A percentile compares a stretch with the other conserved stretches of the same genome.
These are phyloP conservation scores for Podargus strigoides DNA, from an alignment of 2,797 vertebrate species.

Conservation along the genomic window DNA sequence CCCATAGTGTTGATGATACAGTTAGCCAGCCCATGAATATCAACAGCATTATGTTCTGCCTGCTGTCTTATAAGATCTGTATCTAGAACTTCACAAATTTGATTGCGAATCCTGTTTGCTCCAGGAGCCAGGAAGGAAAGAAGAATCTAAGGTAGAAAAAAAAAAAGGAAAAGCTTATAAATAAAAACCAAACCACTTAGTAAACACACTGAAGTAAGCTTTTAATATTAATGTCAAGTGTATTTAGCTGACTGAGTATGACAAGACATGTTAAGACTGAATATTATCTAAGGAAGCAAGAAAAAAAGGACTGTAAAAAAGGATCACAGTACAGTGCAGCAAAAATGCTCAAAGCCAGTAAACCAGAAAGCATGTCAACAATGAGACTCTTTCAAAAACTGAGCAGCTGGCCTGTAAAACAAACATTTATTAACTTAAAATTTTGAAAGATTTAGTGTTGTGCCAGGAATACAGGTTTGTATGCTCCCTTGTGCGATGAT, in stretches of 20 bases:
- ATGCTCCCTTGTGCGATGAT: rapidly evolving
- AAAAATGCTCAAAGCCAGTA: neutral
- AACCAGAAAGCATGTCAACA: neutral
- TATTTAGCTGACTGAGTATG: neutral
- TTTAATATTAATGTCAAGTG: neutral
- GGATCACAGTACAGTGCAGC: neutral
- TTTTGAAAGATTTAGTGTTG: neutral
- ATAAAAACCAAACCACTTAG: neutral
- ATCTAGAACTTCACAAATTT: slow-evolving; percentile 92
- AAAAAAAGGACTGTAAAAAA: neutral
- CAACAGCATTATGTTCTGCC: slow-evolving; percentile 85
- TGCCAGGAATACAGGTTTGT: neutral
- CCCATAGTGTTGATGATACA: slow-evolving; percentile 91
- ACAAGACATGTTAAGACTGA: neutral
- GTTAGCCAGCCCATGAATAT: slow-evolving; percentile 86
- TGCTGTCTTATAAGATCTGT: slow-evolving; percentile 90
- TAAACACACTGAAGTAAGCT: neutral
- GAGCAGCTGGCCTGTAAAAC: neutral
- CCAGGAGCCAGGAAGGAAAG: slow-evolving; percentile 90
- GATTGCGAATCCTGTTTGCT: slow-evolving; percentile 86
- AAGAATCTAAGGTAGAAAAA: slow-evolving; percentile 75
- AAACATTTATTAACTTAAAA: neutral
- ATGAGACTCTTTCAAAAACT: neutral
- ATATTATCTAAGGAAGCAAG: neutral
- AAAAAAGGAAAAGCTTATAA: neutral